Base-by-base conservation (phyloP, 2,113 vertebrate species). In the Ceyx margarethae region DNA sequence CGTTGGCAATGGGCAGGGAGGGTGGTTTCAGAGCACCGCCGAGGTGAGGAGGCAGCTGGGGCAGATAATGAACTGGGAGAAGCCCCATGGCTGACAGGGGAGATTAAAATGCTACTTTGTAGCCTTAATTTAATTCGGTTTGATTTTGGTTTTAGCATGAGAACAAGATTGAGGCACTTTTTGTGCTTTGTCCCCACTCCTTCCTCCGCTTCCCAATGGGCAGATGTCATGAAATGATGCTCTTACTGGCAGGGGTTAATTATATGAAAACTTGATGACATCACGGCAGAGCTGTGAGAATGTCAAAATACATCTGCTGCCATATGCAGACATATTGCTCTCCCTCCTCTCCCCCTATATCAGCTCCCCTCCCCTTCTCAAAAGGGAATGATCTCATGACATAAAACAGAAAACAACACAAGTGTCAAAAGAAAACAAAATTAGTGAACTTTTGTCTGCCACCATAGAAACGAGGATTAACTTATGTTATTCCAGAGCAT, bases 381-480 rank as follows among this genome's bases (percentile, higher is more conserved):
- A 95, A 95, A 96, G 91, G 92, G 95, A 97, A 95, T 98, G 97
- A 97, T 98, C 97, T 98, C 96, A 96, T 96, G 95, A 97, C 95
- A 97, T 96, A 96, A 94, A 97, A 96, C 97, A 98, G 98, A 98
- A 98, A 98, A 98, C 97, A 98, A 98, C 96, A 97, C 97, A 96
- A 97, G 97, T 97, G 95, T 98, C 95, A 97, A 97, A 97, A 97
- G 97, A 98, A 98, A 98, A 98, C 97, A 98, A 97, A 98, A 98
- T 98, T 97, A 97, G 97, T 97, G 97, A 98, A 98, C 97, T 98
- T 98, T 97, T 97, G 98, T 98, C 98, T 98, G 98, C 98, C 98
- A 97, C 98, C 98, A 98, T 98, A 98, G 98, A 99, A 98, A 99
- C 97, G 51, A 90, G 97, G 98, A 98, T 99, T 98, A 98, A 98